phyloP scores from a whole-genome alignment of 2,113 vertebrate genomes.

The Larimichthys crocea region DNA sequence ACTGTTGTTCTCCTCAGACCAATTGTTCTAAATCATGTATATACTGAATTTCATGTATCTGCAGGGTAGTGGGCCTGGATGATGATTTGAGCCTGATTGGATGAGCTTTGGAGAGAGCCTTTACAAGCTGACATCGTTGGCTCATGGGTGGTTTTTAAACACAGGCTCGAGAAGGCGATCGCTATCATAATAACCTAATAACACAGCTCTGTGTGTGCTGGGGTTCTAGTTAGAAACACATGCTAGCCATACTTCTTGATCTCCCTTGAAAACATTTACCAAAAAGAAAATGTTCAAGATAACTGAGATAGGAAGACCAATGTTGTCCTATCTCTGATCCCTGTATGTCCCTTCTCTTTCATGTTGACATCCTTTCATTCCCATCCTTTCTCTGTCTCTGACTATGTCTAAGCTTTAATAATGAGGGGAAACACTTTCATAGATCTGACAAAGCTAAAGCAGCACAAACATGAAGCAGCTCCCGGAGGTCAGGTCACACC shows the following conservation, averaged over 20 bases:
- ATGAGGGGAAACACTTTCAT: conserved; percentile 25
- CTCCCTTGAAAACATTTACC: conserved; percentile 54
- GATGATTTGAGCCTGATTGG: conserved; percentile 63
- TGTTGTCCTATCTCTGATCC: conserved; percentile 52
- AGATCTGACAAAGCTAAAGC: conserved; percentile 25
- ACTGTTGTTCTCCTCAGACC: conserved; percentile 76
- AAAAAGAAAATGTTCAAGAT: conserved; percentile 40
- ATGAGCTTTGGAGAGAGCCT: conserved; percentile 61
- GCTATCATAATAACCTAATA: conserved; percentile 66
- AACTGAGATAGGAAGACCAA: conserved; percentile 46
- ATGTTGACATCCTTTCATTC: conserved; percentile 34
- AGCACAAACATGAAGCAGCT: conserved; percentile 25
- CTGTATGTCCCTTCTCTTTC: conserved; percentile 36
- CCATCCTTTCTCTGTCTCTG: neutral
- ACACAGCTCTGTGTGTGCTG: conserved; percentile 29
- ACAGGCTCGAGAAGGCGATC: conserved; percentile 58
- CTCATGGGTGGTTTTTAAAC: conserved; percentile 66
- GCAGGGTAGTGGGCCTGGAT: conserved; percentile 58
- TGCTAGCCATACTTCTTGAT: conserved; percentile 63
- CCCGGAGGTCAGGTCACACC: conserved; percentile 49
- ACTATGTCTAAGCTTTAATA: conserved; percentile 30
- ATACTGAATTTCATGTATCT: conserved; percentile 58
- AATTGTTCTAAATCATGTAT: conserved; percentile 74
- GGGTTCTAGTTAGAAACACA: conserved; percentile 62
- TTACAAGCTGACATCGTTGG: conserved; percentile 81